Evolutionary conservation across 2,888 invertebrate species (phyloP).

Genomic region (Plebejus argus): DNA sequence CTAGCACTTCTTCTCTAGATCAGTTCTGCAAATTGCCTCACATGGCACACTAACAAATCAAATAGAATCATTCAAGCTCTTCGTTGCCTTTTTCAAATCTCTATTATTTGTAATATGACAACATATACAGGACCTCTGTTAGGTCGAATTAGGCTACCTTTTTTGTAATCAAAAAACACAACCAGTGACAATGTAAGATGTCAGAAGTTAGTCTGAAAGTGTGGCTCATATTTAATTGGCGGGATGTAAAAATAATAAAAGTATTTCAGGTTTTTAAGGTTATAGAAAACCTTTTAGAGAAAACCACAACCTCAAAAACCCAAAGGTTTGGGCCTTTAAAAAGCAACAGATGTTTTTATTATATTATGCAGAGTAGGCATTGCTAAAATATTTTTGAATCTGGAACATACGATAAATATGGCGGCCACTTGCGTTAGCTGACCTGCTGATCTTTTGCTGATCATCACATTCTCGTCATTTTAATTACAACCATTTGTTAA

Average conservation of each 20-base stretch:
- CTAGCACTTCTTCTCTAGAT: neutral
- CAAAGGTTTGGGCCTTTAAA: neutral
- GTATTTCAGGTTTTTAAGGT: no score
- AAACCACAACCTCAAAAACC: neutral
- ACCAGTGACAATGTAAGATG: no score
- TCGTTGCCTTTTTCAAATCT: neutral
- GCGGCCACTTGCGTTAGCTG: constrained; percentile 4
- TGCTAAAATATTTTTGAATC: neutral
- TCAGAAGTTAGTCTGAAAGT: no score
- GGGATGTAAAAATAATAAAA: no score
- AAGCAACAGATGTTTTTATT: neutral
- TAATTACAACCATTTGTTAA: constrained; percentile 3
- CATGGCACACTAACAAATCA: neutral
- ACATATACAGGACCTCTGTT: neutral
- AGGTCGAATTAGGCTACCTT: no score
- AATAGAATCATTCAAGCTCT: neutral
- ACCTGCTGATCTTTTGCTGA: constrained; percentile 3
- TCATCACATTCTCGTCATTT: constrained; percentile 5
- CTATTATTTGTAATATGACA: no score
- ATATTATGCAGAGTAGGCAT: neutral
- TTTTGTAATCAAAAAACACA: no score
- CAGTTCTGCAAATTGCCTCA: neutral
- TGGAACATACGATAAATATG: neutral
- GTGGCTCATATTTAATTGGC: no score
- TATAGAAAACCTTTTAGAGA: no score